Conservation (phyloP, 2,797 vertebrate genomes). For the Uromys caudimaculatus region DNA sequence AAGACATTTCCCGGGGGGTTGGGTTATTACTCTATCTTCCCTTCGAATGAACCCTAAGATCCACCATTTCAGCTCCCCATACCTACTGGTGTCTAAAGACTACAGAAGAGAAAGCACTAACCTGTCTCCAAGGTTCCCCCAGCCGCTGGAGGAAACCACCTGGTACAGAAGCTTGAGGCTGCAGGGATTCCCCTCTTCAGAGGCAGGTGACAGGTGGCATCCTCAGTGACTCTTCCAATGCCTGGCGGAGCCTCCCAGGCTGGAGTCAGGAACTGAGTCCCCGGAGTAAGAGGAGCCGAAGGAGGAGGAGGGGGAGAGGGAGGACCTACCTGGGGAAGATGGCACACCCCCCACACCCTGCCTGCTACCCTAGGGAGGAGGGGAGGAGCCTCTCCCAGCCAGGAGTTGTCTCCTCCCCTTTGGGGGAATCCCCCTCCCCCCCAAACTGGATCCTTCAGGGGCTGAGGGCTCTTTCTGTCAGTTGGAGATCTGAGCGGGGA, state of each 20-base stretch:
- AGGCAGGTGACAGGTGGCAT: slow-evolving; percentile 82
- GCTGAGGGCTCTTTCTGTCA: slow-evolving; percentile 40
- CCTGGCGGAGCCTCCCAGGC: slow-evolving; percentile 81
- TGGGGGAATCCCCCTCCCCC: slow-evolving; percentile 77
- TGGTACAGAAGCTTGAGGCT: slow-evolving; percentile 64
- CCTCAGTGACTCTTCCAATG: slow-evolving; percentile 74
- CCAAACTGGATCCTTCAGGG: slow-evolving; percentile 59
- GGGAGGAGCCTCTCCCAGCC: slow-evolving; percentile 81
- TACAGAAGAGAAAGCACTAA: slow-evolving; percentile 64
- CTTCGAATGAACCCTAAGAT: not conserved
- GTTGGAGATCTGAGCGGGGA: slow-evolving; percentile 50
- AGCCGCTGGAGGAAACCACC: slow-evolving; percentile 64
- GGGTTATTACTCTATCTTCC: not conserved
- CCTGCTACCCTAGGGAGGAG: slow-evolving; percentile 71
- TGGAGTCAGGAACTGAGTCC: slow-evolving; percentile 67
- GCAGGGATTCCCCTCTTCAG: slow-evolving; percentile 84
- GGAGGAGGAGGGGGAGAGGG: slow-evolving; percentile 70
- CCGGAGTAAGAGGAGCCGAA: slow-evolving; percentile 21
- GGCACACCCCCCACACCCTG: slow-evolving; percentile 78
- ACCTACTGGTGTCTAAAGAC: not conserved
- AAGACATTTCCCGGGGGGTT: not conserved
- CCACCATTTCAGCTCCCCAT: not conserved
- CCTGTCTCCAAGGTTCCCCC: slow-evolving; percentile 71
- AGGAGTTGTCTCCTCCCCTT: slow-evolving; percentile 82
- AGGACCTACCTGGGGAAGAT: slow-evolving; percentile 81